Conservation (phyloP, 2,888 invertebrate species). For the Scaptomyza polygonia region DNA sequence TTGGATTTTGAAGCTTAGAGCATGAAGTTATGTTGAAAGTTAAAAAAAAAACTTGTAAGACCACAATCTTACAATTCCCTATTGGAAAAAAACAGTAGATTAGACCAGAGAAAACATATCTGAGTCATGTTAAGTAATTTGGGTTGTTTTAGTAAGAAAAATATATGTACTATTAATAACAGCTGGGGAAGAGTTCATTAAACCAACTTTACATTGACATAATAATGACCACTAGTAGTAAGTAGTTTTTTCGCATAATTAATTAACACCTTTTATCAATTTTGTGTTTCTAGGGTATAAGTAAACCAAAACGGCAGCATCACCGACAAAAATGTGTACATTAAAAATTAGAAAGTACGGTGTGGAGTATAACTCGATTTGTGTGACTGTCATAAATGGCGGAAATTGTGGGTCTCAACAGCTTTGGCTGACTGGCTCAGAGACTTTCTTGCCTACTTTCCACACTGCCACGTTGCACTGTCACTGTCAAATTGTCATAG, state of each 20-base stretch:
- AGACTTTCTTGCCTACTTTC: conserved; percentile 74
- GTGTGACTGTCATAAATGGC: conserved; percentile 81
- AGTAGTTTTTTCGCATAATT: background rate
- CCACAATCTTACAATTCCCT: conserved; percentile 28
- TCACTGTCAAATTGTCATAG: conserved; percentile 36
- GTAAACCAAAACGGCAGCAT: conserved; percentile 42
- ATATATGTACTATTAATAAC: conserved; percentile 1
- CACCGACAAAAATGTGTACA: conserved; percentile 51
- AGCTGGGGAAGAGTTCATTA: background rate
- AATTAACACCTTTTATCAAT: background rate
- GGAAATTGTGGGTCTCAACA: conserved; percentile 79
- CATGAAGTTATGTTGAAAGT: conserved; percentile 31
- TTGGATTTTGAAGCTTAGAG: background rate
- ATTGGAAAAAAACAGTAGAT: background rate
- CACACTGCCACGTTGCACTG: conserved; percentile 55
- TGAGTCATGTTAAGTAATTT: conserved; percentile 2
- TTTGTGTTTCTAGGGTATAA: conserved; percentile 50
- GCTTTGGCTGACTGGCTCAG: conserved; percentile 38
- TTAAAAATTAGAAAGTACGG: conserved; percentile 80
- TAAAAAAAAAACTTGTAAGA: conserved; percentile 12
- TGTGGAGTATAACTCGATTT: conserved; percentile 81
- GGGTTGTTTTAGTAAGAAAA: background rate
- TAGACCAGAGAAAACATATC: background rate
- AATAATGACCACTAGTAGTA: background rate
- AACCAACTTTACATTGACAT: background rate